Base-by-base conservation (phyloP, 1,140 invertebrate species). In the Maconellicoccus hirsutus region DNA sequence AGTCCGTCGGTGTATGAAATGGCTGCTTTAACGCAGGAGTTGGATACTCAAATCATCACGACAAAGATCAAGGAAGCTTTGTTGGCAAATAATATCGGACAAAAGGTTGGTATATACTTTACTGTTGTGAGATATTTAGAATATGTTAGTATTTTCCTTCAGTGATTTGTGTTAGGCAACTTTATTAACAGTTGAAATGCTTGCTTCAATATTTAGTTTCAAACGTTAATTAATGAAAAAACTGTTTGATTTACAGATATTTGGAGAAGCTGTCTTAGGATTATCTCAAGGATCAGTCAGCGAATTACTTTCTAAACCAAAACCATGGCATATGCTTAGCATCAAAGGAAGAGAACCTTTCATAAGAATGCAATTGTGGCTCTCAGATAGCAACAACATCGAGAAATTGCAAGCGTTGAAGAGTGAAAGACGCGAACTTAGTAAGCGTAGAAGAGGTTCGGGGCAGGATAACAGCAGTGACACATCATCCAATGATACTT, bases 321-420 rank as follows among this genome's bases (percentile, higher is more conserved):
- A 98, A 78, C 96, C 96, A 0, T 99, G 96, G 96, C 94, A 97
- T 77, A 97, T 98, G 94, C 84, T 99, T 7, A 97, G 94, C 76
- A 96, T 98, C 78, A 98, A 98, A 80, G 96, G 96, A 0, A 83
- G 96, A 27, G 96, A 98, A 79, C 96, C 96, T 0, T 99, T 98
- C 82, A 96, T 98, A 73, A 85, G 96, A 72, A 98, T 99, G 96
- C 94, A 98, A 78, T 80, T 97, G 23, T 98, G 96, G 96, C 82
- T 98, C 10, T 92, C 90, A 74, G 96, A 98, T 78, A 87, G 94
- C 10, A 89, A 93, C 78, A 98, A 97, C 78, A 87, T 98, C 52
- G 94, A 98, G 76, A 83, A 86, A 21, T 81, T 97, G 25, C 93
- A 89, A 81, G 89, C 86, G 1, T 78, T 92, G 21, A 96, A 96